Conservation (phyloP, 2,888 invertebrate genomes). For the Caenorhabditis sp. region DNA sequence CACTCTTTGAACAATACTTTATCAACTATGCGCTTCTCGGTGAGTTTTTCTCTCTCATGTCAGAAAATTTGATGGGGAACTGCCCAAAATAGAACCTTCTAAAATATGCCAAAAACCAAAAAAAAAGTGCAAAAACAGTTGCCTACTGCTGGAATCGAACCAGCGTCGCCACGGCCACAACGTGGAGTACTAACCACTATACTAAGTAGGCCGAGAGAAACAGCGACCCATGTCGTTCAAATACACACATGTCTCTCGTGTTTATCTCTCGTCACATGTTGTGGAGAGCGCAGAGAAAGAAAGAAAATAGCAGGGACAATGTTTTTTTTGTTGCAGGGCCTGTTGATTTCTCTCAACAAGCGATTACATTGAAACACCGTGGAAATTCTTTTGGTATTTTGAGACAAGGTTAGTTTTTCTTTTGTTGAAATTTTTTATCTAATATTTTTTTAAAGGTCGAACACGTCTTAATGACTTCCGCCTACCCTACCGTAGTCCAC, state of each 20-base stretch:
- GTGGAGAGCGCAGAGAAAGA: background rate
- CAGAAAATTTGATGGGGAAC: too few relatives aligned
- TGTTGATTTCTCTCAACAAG: constrained; percentile 53
- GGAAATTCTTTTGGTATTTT: constrained; percentile 70
- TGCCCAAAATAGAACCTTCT: too few relatives aligned
- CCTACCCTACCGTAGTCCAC: constrained; percentile 63
- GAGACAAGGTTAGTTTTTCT: constrained; percentile 56
- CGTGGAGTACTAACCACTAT: constrained; percentile 69
- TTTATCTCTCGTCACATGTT: background rate
- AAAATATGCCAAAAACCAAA: constrained; percentile 11
- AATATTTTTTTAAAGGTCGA: constrained; percentile 10
- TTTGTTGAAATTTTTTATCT: background rate
- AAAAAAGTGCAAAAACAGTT: constrained; percentile 19
- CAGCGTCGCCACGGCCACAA: constrained; percentile 67
- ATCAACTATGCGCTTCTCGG: constrained; percentile 68
- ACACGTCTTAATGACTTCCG: constrained; percentile 69
- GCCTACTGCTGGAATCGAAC: constrained; percentile 62
- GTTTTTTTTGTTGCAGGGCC: constrained; percentile 41
- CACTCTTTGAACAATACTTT: constrained; percentile 70
- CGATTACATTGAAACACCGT: constrained; percentile 58
- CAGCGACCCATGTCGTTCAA: constrained; percentile 13
- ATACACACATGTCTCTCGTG: too few relatives aligned
- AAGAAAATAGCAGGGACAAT: background rate
- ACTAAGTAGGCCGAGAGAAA: constrained; percentile 52
- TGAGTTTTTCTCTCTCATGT: constrained; percentile 5